These are phyloP conservation scores for Saccostrea cuccullata DNA, from an alignment of 1,140 invertebrate genomes.

Conservation along the genomic window DNA sequence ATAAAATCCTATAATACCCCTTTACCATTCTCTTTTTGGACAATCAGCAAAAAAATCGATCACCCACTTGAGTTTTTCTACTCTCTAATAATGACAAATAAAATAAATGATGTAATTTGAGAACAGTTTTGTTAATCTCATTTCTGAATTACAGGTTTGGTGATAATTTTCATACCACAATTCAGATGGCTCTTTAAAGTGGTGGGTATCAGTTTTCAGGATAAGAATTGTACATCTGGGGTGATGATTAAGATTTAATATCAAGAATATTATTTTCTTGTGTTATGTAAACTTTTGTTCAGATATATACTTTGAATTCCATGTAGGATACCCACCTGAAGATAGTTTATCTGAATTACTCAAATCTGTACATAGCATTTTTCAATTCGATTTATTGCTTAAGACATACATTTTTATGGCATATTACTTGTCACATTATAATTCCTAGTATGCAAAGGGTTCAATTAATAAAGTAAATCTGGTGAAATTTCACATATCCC, in stretches of 20 bases:
- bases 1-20: neutral
- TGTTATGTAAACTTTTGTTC: neutral
- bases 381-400: no score
- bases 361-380: neutral
- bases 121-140: neutral
- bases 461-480: no score
- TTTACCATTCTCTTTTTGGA: neutral
- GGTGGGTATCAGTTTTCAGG: neutral
- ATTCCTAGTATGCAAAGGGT: no score
- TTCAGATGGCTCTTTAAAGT: neutral
- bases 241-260: neutral
- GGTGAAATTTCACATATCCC: no score
- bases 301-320: neutral
- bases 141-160: conserved; percentile 16
- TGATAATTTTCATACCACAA: neutral
- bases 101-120: neutral
- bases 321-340: neutral
- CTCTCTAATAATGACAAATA: neutral
- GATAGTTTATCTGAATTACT: neutral
- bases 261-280: conserved; percentile 7
- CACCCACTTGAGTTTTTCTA: neutral
- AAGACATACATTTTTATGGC: no score
- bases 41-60: neutral
- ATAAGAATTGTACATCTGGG: conserved; percentile 13
- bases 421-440: no score